Base-by-base conservation (phyloP, 2,113 vertebrate genomes). In the Mobula hypostoma region DNA sequence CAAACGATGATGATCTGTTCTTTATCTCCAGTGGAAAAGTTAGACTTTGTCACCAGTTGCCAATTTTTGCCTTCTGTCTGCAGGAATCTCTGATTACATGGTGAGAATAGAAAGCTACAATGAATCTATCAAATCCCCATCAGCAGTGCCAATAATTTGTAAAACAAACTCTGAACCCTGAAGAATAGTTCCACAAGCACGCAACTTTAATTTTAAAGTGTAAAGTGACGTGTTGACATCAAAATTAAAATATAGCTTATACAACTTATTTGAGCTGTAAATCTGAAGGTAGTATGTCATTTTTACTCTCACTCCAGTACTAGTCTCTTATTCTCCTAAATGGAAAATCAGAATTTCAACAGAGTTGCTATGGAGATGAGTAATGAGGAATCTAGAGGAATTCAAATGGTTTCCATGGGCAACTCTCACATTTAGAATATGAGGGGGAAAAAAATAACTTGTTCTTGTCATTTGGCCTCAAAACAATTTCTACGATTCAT, bases 51-150 rank as follows among this genome's bases (percentile, higher is more conserved):
- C 94, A 94, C 94, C 0, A 0, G 58, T 5, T 96, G 95, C 2
- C 48, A 85, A 78, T 95, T 95, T 14, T 94, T 0, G 94, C 95
- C 94, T 95, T 61, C 3, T 94, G 3, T 94, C 95, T 56, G 94
- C 95, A 82, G 95, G 94, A 94, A 94, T 95, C 6, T 91, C 61
- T 2, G 83, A 94, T 9, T 12, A 76, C 0, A 74, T 19, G 72
- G 5, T 74, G 72, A 32, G 0, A 70, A 40, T 63, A 27, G 27
- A 87, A 12, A 11, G 11, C 21, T 48, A 63, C 56, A 4, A 29
- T 87, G 56, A 88, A 63, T 63, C 58, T 63, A 14, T 63, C 72
- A 24, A 74, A 8, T 29, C 85, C 29, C 61, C 72, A 74, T 15
- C 72, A 74, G 29, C 14, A 66, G n/a, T 29, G 63, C 1, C 29